Evolutionary conservation across 2,113 vertebrate genomes (phyloP).

Genomic region (Lathamus discolor): DNA sequence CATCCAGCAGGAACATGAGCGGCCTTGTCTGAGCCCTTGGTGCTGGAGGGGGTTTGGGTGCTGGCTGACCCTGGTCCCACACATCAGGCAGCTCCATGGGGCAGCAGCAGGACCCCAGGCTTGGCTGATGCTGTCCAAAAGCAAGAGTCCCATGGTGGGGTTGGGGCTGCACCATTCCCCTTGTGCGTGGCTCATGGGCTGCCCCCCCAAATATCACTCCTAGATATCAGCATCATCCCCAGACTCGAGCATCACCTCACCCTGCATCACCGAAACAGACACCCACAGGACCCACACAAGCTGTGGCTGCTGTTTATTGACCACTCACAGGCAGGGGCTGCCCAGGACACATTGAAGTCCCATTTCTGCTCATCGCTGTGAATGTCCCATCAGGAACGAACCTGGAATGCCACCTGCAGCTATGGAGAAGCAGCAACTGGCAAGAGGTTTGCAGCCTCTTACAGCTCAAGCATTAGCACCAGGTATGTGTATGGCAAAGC

Average conservation of each 20-base stretch:
- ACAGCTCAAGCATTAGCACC: not conserved
- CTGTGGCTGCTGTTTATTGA: rapidly evolving
- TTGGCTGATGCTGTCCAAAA: not conserved
- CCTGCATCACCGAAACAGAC: not conserved
- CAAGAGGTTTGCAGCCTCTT: not conserved
- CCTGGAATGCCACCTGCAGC: not conserved
- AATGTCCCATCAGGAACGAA: not conserved
- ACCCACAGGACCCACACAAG: no score
- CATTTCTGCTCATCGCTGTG: not conserved
- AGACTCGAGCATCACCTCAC: not conserved
- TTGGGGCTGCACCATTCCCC: rapidly evolving
- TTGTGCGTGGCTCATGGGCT: rapidly evolving
- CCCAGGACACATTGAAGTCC: not conserved
- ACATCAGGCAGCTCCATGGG: rapidly evolving
- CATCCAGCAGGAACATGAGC: rapidly evolving
- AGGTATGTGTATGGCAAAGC: rapidly evolving
- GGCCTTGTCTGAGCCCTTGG: not conserved
- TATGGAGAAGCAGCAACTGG: not conserved
- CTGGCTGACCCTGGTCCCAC: rapidly evolving
- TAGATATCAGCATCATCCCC: rapidly evolving
- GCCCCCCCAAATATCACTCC: not conserved
- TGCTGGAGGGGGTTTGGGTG: no score
- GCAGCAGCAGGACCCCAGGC: not conserved
- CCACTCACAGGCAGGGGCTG: not conserved
- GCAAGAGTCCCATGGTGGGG: rapidly evolving